A percentile compares a stretch with the other conserved stretches of the same genome.
Conservation (phyloP, 1,140 invertebrate genomes). For the Zaprionus lachaisei region DNA sequence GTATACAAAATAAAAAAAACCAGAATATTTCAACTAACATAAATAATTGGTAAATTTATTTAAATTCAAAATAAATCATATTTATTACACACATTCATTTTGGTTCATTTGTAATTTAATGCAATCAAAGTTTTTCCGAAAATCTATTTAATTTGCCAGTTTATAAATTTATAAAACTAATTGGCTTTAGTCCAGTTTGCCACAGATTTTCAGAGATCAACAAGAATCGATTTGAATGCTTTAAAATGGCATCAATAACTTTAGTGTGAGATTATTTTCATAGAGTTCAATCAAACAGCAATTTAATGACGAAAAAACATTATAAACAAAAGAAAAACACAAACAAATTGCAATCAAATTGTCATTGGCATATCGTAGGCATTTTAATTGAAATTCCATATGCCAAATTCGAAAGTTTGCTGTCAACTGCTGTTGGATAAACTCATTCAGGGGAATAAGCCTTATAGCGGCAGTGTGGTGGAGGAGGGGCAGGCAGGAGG, state of each 20-base stretch:
- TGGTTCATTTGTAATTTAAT: not conserved
- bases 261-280: not conserved
- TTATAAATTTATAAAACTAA: not conserved
- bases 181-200: not conserved
- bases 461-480: not conserved
- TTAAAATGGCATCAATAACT: not conserved
- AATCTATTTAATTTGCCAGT: not conserved
- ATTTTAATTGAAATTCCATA: conserved; percentile 58
- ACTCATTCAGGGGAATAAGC: not conserved
- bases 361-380: conserved; percentile 44
- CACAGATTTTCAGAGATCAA: not conserved
- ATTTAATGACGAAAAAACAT: not conserved
- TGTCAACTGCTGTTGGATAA: conserved; percentile 35
- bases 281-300: conserved; percentile 8
- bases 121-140: not conserved
- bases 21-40: too few species aligned
- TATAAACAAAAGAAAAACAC: not conserved
- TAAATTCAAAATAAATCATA: too few species aligned
- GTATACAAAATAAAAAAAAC: not conserved
- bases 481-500: not conserved
- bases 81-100: too few species aligned
- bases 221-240: not conserved
- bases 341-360: conserved; percentile 42
- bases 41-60: too few species aligned
- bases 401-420: conserved; percentile 27